A percentile compares a stretch with the other conserved stretches of the same genome.
phyloP scores from a whole-genome alignment of 2,797 vertebrate species.

The Neoniphon sammara region DNA sequence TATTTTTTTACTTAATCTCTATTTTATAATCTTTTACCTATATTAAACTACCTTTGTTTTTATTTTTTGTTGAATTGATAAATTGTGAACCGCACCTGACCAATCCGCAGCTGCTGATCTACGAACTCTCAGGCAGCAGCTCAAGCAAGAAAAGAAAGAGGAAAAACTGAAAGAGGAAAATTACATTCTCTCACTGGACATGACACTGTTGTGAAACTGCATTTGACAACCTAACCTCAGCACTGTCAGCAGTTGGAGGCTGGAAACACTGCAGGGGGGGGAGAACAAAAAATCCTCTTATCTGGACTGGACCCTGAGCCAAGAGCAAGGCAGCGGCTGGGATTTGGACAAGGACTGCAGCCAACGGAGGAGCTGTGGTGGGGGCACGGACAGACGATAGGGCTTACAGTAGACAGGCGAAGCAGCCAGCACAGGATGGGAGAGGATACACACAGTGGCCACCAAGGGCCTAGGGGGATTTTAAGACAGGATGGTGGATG shows the following conservation, averaged over 20 bases:
- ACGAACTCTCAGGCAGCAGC: not conserved
- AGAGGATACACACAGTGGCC: slow-evolving; percentile 41
- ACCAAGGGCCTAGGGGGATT: slow-evolving; percentile 40
- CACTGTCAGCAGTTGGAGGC: slow-evolving; percentile 56
- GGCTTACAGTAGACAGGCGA: slow-evolving; percentile 41
- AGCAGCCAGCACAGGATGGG: slow-evolving; percentile 33
- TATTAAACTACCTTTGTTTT: too few species aligned
- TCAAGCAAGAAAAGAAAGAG: not conserved
- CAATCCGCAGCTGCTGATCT: not conserved
- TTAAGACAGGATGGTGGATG: slow-evolving; percentile 50
- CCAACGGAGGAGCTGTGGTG: slow-evolving; percentile 34
- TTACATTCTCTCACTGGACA: slow-evolving; percentile 27
- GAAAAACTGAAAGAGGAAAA: slow-evolving; percentile 10
- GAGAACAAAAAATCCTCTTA: slow-evolving; percentile 54
- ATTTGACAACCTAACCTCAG: slow-evolving; percentile 60
- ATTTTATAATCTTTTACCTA: too few species aligned
- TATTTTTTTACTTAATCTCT: too few species aligned
- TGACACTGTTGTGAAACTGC: slow-evolving; percentile 47
- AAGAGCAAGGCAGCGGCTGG: slow-evolving; percentile 40
- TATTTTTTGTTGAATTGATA: too few species aligned
- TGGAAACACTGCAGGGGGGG: slow-evolving; percentile 4
- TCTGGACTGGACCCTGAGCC: slow-evolving; percentile 31
- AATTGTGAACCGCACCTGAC: too few species aligned
- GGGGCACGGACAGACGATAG: slow-evolving; percentile 37
- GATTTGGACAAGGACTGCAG: slow-evolving; percentile 53